Base-by-base conservation (phyloP, 1,140 invertebrate genomes). In the Lasioglossum baleicum region DNA sequence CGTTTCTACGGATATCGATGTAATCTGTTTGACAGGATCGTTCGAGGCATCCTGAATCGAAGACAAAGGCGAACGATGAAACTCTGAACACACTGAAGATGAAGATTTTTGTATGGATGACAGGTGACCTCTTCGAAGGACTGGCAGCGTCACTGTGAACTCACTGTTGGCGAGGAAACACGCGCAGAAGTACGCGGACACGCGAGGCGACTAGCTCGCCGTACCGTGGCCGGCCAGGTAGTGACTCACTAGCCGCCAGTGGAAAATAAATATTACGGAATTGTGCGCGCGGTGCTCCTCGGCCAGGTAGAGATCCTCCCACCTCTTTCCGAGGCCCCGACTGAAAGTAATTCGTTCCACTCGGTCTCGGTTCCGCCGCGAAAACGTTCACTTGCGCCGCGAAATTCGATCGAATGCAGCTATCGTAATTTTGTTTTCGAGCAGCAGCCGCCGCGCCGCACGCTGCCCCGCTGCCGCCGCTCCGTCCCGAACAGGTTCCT, bases 201-300 rank as follows among this genome's bases (percentile, higher is more conserved):
- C 79, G 76, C 58, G 69, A 78, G 53, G 56, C 75, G 82, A 87
- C 82, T 78, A 87, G 85, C 51, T 86, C 69, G 71, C 76, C 74
- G 81, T 76, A 78, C 77, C 80, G 65, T 80, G 73, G 80, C 80
- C 80, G 77, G 86, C 80, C 88, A 89, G 86, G 84, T 87, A 89
- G 82, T 90, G 88, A 89, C 79, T 90, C 88, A 89, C 88, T 74
- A 53, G 72, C 53, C 72, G 82, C 81, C 64, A 88, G 83, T 84
- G 82, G 81, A 90, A 90, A 90, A 90, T 90, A 90, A 90, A 89
- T 89, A 90, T 90, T 90, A 89, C 88, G 84, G 88, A 90, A 90
- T 90, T 83, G 80, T 67, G 75, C 70, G 67, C 76, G 75, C 64
- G 65, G 77, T 79, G 74, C 79, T 87, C 72, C 83, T 69, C 84